Percentiles rank a stretch among this genome's conserved stretches.
Evolutionary conservation across 2,797 vertebrate species (phyloP).

Genomic region (Eulemur mongoz): DNA sequence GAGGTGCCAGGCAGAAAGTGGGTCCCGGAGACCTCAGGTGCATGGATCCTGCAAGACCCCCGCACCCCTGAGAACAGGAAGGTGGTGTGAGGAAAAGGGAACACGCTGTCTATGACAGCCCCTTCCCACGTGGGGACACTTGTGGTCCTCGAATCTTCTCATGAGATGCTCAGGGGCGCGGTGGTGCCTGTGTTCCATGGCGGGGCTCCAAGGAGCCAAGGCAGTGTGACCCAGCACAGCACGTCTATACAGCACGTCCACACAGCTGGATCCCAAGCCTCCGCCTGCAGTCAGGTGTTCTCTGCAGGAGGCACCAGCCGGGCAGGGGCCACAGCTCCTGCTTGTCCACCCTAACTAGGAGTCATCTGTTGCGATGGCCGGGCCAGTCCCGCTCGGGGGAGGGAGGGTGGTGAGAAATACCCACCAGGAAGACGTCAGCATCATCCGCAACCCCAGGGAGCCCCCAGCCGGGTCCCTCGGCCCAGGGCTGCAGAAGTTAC

Average conservation of each 20-base stretch:
- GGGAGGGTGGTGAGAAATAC: fast-evolving
- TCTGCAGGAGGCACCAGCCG: not conserved
- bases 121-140: not conserved
- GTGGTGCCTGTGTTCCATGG: not conserved
- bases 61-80: not conserved
- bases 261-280: not conserved
- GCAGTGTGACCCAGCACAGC: fast-evolving
- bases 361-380: not conserved
- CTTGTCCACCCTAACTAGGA: not conserved
- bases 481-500: not conserved
- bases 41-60: not conserved
- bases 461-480: too few relatives aligned
- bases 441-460: not conserved
- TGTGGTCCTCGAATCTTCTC: not conserved
- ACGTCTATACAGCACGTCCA: fast-evolving
- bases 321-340: not conserved
- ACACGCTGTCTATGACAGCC: not conserved
- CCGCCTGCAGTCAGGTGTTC: not conserved
- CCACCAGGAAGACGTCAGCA: too few relatives aligned
- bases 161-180: not conserved
- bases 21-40: not conserved
- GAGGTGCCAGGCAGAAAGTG: not conserved
- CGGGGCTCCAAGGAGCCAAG: not conserved
- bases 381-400: too few relatives aligned
- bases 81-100: not conserved